Percentiles rank a stretch among this genome's conserved stretches.
These are phyloP conservation scores for Syngnathus typhle DNA, from an alignment of 2,113 vertebrate genomes.

Conservation along the genomic window DNA sequence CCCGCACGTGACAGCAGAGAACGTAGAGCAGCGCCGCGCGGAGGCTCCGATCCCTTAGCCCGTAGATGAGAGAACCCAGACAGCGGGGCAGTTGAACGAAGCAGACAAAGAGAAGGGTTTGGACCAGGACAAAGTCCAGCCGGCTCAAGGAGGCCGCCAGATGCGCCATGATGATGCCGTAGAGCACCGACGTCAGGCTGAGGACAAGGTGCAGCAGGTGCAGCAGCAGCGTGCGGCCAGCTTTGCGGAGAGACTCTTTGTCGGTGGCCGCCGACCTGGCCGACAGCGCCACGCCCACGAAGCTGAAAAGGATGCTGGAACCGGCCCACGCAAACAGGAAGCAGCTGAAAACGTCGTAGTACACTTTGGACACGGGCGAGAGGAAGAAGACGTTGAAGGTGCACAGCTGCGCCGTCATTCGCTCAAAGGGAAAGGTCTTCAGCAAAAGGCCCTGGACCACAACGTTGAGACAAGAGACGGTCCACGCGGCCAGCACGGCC, in stretches of 20 bases:
- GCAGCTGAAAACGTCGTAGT: conserved; percentile 18
- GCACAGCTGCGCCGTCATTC: conserved; percentile 13
- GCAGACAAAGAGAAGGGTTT: background rate
- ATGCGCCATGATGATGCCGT: conserved; percentile 8
- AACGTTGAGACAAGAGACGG: conserved; percentile 15
- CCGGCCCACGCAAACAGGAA: conserved; percentile 31
- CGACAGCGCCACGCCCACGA: conserved; percentile 34
- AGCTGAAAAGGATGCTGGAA: conserved; percentile 35
- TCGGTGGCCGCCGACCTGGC: conserved; percentile 34
- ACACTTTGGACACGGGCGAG: background rate
- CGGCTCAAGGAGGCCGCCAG: background rate
- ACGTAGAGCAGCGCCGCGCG: background rate
- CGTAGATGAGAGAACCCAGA: background rate
- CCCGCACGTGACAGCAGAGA: background rate
- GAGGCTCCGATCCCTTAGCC: background rate
- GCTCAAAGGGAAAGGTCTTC: background rate
- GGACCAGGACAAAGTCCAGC: background rate
- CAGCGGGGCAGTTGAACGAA: background rate
- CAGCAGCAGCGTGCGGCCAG: conserved; percentile 39
- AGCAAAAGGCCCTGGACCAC: background rate
- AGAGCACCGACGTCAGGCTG: conserved; percentile 29
- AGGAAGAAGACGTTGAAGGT: background rate
- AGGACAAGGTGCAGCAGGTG: conserved; percentile 44
- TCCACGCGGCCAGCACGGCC: conserved; percentile 33
- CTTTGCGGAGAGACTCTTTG: conserved; percentile 39